A percentile compares a stretch with the other conserved stretches of the same genome.
These are phyloP conservation scores for Pyrgilauda ruficollis DNA, from an alignment of 2,113 vertebrate species.

Conservation along the genomic window DNA sequence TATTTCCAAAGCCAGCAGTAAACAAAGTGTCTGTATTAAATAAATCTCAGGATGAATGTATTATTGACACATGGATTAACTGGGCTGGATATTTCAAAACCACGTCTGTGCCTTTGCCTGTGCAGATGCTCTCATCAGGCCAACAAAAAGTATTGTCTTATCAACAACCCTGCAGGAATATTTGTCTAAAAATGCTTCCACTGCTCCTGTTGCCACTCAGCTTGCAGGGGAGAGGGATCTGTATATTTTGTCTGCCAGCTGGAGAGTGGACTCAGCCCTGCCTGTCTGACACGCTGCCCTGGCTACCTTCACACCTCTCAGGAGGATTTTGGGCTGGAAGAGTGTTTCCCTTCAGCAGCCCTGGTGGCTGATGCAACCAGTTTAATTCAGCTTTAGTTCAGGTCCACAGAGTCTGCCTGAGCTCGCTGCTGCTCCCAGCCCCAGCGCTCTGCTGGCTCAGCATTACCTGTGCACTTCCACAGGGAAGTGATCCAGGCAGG, in stretches of 20 bases:
- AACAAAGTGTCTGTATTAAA: neutral
- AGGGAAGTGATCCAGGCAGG: neutral
- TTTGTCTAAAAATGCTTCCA: neutral
- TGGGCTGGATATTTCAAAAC: neutral
- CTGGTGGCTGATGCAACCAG: neutral
- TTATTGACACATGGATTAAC: neutral
- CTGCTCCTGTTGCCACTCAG: neutral
- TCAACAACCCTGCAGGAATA: neutral
- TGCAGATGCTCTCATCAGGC: neutral
- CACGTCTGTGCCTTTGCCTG: fast-evolving
- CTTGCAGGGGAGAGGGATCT: neutral
- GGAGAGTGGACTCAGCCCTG: neutral
- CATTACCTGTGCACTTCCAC: neutral
- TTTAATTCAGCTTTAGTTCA: neutral
- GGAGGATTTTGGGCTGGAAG: neutral
- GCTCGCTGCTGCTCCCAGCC: neutral
- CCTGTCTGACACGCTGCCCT: neutral
- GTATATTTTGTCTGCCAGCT: neutral
- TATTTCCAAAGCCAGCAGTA: neutral
- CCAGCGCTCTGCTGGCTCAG: neutral
- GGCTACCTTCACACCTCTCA: neutral
- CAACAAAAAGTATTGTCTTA: neutral
- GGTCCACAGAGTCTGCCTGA: neutral
- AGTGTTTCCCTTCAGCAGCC: neutral
- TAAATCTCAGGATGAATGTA: neutral